Evolutionary conservation across 2,797 vertebrate species (phyloP).

Genomic region (Acipenser transmontanus): DNA sequence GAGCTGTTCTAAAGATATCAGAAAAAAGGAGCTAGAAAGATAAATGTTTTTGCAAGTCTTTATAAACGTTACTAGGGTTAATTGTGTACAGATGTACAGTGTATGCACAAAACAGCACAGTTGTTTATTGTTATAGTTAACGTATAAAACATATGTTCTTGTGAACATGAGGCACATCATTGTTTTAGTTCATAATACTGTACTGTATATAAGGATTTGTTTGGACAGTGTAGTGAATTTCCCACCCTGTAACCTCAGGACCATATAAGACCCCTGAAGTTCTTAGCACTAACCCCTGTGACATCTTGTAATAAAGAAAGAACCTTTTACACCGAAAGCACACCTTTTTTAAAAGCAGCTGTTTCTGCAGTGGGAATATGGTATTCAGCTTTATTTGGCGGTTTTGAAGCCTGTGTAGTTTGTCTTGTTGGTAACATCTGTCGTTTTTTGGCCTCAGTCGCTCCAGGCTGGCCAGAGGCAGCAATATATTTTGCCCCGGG

Average conservation of each 20-base stretch:
- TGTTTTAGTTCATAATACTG: too few relatives aligned
- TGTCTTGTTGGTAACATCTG: background rate
- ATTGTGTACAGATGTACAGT: too few relatives aligned
- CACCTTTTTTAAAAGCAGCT: constrained; percentile 1
- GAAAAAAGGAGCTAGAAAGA: too few relatives aligned
- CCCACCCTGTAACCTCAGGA: background rate
- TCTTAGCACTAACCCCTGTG: background rate
- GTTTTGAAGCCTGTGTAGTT: background rate
- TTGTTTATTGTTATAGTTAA: too few relatives aligned
- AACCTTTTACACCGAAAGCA: constrained; percentile 1
- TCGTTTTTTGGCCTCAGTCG: background rate
- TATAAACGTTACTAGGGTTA: too few relatives aligned
- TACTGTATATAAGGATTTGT: background rate
- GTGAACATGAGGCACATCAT: too few relatives aligned
- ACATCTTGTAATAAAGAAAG: background rate
- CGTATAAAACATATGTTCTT: too few relatives aligned
- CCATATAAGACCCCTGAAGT: background rate
- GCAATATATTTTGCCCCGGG: background rate
- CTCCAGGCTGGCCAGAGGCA: background rate
- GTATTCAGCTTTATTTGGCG: background rate
- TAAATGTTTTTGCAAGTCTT: too few relatives aligned
- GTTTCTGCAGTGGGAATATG: background rate
- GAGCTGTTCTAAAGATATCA: too few relatives aligned
- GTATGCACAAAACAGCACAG: too few relatives aligned
- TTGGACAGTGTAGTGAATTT: background rate